Conservation (phyloP, 1,140 invertebrate genomes). For the Hirudo medicinalis region DNA sequence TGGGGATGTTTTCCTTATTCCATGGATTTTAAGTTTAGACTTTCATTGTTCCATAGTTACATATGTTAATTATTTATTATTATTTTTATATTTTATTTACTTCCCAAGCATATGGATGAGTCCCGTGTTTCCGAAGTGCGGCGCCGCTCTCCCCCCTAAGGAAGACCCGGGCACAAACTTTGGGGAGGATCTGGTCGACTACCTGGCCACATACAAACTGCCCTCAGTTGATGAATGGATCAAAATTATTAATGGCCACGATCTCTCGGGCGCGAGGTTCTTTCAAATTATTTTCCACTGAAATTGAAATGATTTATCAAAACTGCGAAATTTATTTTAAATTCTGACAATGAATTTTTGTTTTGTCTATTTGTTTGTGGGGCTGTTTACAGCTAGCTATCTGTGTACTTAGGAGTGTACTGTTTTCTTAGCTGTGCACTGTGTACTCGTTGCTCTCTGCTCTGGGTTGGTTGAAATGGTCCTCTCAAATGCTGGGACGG, state of each 20-base stretch:
- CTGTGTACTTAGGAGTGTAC: too few species aligned
- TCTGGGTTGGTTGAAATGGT: too few species aligned
- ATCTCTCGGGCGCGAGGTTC: constrained; percentile 69
- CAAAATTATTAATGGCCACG: constrained; percentile 54
- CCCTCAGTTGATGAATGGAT: constrained; percentile 58
- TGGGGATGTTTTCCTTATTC: too few species aligned
- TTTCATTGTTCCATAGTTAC: background rate
- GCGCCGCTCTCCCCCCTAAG: constrained; percentile 18
- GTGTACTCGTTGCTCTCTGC: too few species aligned
- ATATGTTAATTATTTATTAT: background rate
- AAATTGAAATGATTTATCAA: background rate
- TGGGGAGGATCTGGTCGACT: constrained; percentile 67
- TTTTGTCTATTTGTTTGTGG: too few species aligned
- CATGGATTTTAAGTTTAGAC: too few species aligned
- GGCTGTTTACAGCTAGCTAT: too few species aligned
- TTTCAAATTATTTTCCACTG: constrained; percentile 25
- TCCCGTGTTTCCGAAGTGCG: constrained; percentile 52
- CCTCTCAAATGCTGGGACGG: too few species aligned
- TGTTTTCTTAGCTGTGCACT: too few species aligned
- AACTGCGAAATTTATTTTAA: too few species aligned
- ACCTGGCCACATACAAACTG: constrained; percentile 61
- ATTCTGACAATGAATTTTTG: too few species aligned
- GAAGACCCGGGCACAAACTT: constrained; percentile 74
- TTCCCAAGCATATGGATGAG: constrained; percentile 66
- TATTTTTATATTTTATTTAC: constrained; percentile 7